Percentiles rank a stretch among this genome's conserved stretches.
Evolutionary conservation across 2,888 invertebrate genomes (phyloP).

Genomic region (Protophormia terraenovae): DNA sequence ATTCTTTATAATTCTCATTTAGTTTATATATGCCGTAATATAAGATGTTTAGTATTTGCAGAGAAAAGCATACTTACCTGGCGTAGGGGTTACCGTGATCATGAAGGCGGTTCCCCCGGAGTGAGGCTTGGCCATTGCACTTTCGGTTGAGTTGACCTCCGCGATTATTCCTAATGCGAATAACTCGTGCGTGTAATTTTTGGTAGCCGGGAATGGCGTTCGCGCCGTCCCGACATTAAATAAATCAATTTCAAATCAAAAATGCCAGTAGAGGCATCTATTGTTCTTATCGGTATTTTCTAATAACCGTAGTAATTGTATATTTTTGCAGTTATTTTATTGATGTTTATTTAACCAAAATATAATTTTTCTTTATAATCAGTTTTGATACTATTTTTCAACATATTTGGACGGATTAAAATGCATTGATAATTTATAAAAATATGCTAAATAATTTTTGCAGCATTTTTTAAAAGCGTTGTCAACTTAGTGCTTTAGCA

Average conservation of each 20-base stretch:
- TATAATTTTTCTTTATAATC: too few relatives aligned
- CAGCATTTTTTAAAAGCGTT: too few relatives aligned
- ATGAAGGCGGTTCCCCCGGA: constrained; percentile 72
- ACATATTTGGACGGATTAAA: too few relatives aligned
- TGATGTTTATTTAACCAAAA: too few relatives aligned
- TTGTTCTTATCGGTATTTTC: too few relatives aligned
- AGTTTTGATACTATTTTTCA: too few relatives aligned
- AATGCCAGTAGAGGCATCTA: neutral
- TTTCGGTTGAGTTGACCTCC: constrained; percentile 86
- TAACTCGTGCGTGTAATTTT: constrained; percentile 87
- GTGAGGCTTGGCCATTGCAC: constrained; percentile 74
- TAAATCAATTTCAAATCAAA: constrained; percentile 67
- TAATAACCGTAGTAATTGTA: too few relatives aligned
- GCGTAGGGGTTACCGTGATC: constrained; percentile 72
- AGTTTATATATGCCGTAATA: neutral
- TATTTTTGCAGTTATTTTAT: too few relatives aligned
- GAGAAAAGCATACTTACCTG: constrained; percentile 71
- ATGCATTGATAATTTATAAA: too few relatives aligned
- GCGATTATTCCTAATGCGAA: constrained; percentile 88
- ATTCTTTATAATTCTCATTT: constrained; percentile 1
- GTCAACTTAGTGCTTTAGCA: too few relatives aligned
- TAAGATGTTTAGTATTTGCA: constrained; percentile 8
- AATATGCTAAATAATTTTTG: too few relatives aligned
- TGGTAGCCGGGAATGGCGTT: constrained; percentile 86
- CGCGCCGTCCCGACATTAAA: constrained; percentile 83